Evolutionary conservation across 2,113 vertebrate species (phyloP).

Genomic region (Gallinago undulata): DNA sequence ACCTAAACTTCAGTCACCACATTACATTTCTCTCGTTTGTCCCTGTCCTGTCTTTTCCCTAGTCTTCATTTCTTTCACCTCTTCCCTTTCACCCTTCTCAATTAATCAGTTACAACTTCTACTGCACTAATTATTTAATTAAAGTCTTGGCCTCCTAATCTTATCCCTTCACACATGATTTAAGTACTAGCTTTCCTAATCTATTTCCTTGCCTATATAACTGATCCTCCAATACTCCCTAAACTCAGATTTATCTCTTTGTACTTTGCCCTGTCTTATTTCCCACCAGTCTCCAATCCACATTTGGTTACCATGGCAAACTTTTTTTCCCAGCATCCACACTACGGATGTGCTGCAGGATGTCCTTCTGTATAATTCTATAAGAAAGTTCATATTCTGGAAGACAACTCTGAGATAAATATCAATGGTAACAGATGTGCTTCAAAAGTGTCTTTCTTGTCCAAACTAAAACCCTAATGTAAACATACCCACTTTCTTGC

Average conservation of each 20-base stretch:
- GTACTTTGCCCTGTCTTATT: not conserved
- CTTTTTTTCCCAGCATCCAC: not conserved
- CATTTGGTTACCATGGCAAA: not conserved
- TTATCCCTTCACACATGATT: not conserved
- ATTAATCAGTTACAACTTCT: not conserved
- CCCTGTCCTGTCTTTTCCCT: not conserved
- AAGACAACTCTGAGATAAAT: not conserved
- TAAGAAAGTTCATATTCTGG: not conserved
- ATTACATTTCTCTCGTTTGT: not conserved
- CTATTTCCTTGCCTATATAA: not conserved
- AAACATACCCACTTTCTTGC: not conserved
- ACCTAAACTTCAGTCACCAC: not conserved
- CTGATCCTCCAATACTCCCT: not conserved
- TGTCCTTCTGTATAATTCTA: not conserved
- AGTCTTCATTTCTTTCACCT: not conserved
- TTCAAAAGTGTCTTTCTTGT: not conserved
- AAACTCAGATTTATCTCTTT: not conserved
- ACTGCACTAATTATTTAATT: not conserved
- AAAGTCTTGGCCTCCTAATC: not conserved
- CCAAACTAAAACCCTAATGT: not conserved
- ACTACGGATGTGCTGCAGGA: not conserved
- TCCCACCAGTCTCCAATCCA: not conserved
- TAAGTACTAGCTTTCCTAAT: not conserved
- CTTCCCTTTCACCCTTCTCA: not conserved
- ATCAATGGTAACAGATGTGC: not conserved